Evolutionary conservation across 2,113 vertebrate species (phyloP), one percentile per base, ranked within the genome.

Genomic region (Panurus biarmicus): DNA sequence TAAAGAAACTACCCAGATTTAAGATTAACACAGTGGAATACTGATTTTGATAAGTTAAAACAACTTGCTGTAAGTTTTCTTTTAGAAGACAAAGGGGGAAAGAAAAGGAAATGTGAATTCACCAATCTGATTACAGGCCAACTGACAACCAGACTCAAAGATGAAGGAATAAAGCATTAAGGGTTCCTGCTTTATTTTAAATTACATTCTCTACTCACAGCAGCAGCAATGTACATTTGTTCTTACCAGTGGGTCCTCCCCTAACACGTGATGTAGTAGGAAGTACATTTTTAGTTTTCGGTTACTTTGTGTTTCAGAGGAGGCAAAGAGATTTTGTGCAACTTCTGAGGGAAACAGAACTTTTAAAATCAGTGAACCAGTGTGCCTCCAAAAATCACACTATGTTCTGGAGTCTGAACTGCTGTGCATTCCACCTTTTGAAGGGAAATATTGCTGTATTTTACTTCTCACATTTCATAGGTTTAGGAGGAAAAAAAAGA

Each of bases 201-300:
- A 62, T 81, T 48, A 11, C 3, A 5, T 44, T 70, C 8, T 53
- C 44, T 1, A 1, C 17, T 56, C 57, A 47, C 7, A 76, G 48
- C 60, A 5, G 21, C 17, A 19, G 36, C 18, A 65, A 65, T 66
- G 45, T 22, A 13, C 3, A 14, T 24, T 20, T 4, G 0, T 15
- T 69, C 5, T 76, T 61, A 70, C 12, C 20, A n/a, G 6, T 12
- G 24, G 13, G 16, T 77, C 31, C 5, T 89, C 22, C 61, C 45
- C 14, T 54, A 65, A 56, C 25, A 35, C 0, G 0, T 29, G 38
- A 13, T 3, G 0, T 15, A 60, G 47, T 38, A 66, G 56, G 53
- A 94, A 79, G 62, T 36, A 15, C 29, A 51, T 60, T 21, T 40
- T 57, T 54, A 8, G 29, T 11, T 90, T 73, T 87, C 16, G 12